Conservation (phyloP, 2,888 invertebrate genomes). For the Dynastes grantii region DNA sequence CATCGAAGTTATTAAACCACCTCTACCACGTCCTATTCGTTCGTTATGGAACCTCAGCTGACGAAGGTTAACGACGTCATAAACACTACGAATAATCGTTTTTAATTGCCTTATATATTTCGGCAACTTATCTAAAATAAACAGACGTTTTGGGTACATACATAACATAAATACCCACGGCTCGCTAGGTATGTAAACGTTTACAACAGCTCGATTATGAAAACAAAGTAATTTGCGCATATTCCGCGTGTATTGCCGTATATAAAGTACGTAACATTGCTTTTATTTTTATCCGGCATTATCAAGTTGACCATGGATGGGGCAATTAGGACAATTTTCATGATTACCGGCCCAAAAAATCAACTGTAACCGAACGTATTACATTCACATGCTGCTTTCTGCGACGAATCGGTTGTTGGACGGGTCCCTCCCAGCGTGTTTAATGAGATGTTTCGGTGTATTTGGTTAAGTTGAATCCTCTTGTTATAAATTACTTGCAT, state of each 20-base stretch:
- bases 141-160: conserved; percentile 14
- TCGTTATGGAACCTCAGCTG: conserved; percentile 25
- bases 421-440: background rate
- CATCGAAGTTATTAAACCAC: no score
- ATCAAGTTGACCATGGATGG: conserved; percentile 43
- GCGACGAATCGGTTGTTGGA: background rate
- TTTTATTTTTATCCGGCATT: conserved; percentile 42
- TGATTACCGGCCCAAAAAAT: conserved; percentile 35
- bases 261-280: conserved; percentile 19
- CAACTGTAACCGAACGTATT: background rate
- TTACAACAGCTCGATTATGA: background rate
- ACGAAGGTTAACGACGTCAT: conserved; percentile 39
- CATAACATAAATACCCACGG: conserved; percentile 3
- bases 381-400: background rate
- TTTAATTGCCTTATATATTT: conserved; percentile 24
- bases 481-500: background rate
- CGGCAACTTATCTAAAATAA: conserved; percentile 29
- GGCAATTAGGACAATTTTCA: conserved; percentile 36
- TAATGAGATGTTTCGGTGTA: background rate
- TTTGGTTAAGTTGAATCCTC: background rate
- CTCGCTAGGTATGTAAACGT: conserved; percentile 9
- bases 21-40: conserved; percentile 24
- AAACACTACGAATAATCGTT: conserved; percentile 37
- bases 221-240: conserved; percentile 38
- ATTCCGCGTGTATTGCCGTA: background rate